A percentile compares a stretch with the other conserved stretches of the same genome.
phyloP scores from a whole-genome alignment of 2,113 vertebrate genomes.

The Hypanus sabinus region DNA sequence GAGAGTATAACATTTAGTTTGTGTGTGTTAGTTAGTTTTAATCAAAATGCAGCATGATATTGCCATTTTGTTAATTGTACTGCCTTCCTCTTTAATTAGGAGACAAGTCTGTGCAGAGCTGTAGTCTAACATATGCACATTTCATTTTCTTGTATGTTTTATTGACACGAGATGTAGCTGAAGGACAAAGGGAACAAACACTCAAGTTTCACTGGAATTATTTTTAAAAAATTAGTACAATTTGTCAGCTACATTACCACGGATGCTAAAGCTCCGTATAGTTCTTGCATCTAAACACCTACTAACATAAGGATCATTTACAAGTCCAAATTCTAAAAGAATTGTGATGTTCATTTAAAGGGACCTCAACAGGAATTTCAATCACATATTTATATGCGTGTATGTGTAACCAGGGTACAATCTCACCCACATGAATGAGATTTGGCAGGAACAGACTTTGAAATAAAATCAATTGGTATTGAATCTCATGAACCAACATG shows the following conservation, averaged over 20 bases:
- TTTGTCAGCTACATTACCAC: background rate
- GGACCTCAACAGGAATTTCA: background rate
- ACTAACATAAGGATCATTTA: background rate
- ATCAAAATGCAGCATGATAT: background rate
- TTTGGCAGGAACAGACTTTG: background rate
- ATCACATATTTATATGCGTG: background rate
- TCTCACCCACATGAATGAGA: background rate
- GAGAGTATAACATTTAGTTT: background rate
- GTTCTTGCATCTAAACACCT: background rate
- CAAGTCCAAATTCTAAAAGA: background rate
- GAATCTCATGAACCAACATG: background rate
- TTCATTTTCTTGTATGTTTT: background rate
- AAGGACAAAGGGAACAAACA: background rate
- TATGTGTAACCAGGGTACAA: background rate
- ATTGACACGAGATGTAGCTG: background rate
- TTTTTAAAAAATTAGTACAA: background rate
- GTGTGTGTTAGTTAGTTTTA: background rate
- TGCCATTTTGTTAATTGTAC: background rate
- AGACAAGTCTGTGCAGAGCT: background rate
- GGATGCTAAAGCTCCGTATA: background rate
- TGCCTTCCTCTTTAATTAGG: background rate
- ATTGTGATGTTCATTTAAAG: background rate
- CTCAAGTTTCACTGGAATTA: slow-evolving; percentile 18
- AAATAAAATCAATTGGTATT: slow-evolving; percentile 9
- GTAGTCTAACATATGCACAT: no score